These are phyloP conservation scores for Drosophila multiciliata DNA, from an alignment of 2,888 invertebrate species.

Conservation along the genomic window DNA sequence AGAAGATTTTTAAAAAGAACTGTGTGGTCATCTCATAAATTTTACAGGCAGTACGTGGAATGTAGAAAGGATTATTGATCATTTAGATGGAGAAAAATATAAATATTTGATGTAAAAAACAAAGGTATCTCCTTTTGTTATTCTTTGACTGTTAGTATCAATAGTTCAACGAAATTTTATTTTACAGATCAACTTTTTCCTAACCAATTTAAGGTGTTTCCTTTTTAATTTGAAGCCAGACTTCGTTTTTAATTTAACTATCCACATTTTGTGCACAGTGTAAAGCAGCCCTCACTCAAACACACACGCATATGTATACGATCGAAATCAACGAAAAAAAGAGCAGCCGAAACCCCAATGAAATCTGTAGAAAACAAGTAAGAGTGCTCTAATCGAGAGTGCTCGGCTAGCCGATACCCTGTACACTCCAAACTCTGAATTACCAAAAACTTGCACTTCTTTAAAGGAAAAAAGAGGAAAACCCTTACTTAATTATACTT, in stretches of 20 bases:
- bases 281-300: conserved; percentile 48
- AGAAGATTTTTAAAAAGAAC: neutral
- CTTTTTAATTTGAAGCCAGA: conserved; percentile 32
- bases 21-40: neutral
- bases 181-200: neutral
- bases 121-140: too few relatives aligned
- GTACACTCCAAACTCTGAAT: neutral
- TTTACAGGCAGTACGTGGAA: neutral
- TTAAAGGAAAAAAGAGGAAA: neutral
- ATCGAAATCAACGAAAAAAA: conserved; percentile 59
- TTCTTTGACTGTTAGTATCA: neutral
- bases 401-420: conserved; percentile 20
- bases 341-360: conserved; percentile 45
- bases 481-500: neutral
- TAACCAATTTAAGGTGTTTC: neutral
- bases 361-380: conserved; percentile 61
- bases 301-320: conserved; percentile 42
- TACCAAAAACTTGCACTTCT: neutral
- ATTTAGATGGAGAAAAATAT: neutral
- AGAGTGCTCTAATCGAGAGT: conserved; percentile 21
- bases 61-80: too few relatives aligned
- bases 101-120: too few relatives aligned
- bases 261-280: conserved; percentile 62
- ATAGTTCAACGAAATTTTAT: too few relatives aligned
- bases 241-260: conserved; percentile 6